Percentiles rank a stretch among this genome's conserved stretches.
Conservation (phyloP, 2,797 vertebrate genomes). For the Antrozous pallidus region DNA sequence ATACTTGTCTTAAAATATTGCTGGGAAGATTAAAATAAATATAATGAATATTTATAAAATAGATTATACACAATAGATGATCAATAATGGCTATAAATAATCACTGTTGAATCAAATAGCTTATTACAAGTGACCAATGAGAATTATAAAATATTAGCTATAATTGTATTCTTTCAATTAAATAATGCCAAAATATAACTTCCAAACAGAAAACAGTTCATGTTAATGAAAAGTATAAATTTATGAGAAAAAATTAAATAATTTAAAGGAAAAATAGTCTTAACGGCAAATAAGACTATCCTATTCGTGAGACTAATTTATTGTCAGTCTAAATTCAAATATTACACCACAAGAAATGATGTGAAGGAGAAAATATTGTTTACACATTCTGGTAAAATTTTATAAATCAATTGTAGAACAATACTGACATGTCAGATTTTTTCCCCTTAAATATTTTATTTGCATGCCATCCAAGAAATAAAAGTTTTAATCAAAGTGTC, state of each 20-base stretch:
- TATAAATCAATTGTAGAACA: conserved; percentile 23
- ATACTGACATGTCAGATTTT: neutral
- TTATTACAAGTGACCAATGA: neutral
- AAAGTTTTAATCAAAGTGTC: conserved; percentile 13
- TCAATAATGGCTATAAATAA: neutral
- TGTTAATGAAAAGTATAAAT: conserved; percentile 34
- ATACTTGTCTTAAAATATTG: conserved; percentile 8
- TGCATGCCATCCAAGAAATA: neutral
- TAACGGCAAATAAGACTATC: neutral
- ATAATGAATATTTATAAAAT: neutral
- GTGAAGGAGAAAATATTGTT: neutral
- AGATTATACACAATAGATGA: neutral
- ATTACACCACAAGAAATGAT: neutral
- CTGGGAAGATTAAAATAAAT: neutral
- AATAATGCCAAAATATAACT: neutral
- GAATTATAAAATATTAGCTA: neutral
- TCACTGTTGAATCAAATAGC: conserved; percentile 12
- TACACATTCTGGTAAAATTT: conserved; percentile 11
- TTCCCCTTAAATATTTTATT: conserved; percentile 45
- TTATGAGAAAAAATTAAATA: conserved; percentile 25
- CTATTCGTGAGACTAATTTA: conserved; percentile 23
- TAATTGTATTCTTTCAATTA: neutral
- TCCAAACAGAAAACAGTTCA: conserved; percentile 1
- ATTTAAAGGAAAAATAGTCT: conserved; percentile 26
- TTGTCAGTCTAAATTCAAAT: conserved; percentile 2